Evolutionary conservation across 2,797 vertebrate genomes (phyloP), one percentile per base, ranked within the genome.

Genomic region (Morus bassanus): DNA sequence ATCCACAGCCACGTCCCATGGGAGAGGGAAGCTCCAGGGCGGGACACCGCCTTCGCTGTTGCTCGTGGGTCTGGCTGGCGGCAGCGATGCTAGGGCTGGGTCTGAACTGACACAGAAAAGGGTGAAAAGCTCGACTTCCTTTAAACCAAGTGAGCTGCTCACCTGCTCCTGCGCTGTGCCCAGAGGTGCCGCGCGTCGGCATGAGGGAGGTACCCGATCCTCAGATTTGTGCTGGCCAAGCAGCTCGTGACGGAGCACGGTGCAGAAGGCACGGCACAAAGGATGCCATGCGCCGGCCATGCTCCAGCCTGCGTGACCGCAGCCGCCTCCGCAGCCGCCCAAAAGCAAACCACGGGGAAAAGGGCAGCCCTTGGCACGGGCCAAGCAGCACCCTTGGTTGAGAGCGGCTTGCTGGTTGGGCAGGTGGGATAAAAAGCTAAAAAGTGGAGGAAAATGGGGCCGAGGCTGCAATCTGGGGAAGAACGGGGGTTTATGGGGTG

Each of bases 221-320:
- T 27, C 35, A 10, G 50, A 24, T 68, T 87, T 39, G 70, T 33
- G 89, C 91, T 86, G 89, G 83, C 25, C 92, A 65, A 85, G 89
- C 78, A 28, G 89, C 84, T 24, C 18, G 10, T 93, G 94, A 89
- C 53, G 17, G 89, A 4, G 84, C 90, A 46, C 3, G 54, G 89
- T 13, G 85, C 39, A 8, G 77, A 33, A 37, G 45, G 74, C 60
- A 37, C 6, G 17, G 87, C 45, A 9, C 74, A 25, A 50, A 57
- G 41, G 46, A 17, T 43, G 69, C 60, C 43, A 12, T n/a, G 73
- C 12, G 8, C 1, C 2, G n/a, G 72, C 83, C 86, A 46, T 18
- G 3, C 76, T 69, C 80, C 3, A 43, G 80, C 80, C 76, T 30
- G 54, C 0, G 22, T 1, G 54, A 41, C 83, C 46, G 31, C 93